These are phyloP conservation scores for Pecten maximus DNA, from an alignment of 2,888 invertebrate species.

Conservation along the genomic window DNA sequence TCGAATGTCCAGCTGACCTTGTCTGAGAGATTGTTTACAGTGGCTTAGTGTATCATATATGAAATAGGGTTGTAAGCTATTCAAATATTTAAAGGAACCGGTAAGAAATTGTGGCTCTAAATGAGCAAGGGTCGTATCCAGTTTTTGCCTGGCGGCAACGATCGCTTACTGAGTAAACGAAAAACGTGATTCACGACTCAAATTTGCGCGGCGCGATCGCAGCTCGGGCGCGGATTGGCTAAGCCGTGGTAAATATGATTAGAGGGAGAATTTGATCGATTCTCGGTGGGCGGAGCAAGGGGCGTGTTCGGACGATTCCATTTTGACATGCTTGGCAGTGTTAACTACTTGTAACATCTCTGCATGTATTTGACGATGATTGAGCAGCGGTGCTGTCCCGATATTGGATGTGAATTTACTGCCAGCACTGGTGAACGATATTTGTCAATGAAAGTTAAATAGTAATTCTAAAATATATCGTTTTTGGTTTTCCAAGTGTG, in stretches of 20 bases:
- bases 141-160: constrained; percentile 1
- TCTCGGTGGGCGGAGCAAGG: constrained; percentile 62
- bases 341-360: constrained; percentile 47
- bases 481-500: constrained; percentile 35
- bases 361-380: constrained; percentile 50
- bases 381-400: constrained; percentile 35
- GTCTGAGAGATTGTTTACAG: background rate
- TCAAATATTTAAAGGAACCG: background rate
- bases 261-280: constrained; percentile 45
- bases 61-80: constrained; percentile 20
- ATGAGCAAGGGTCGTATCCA: background rate
- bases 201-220: constrained; percentile 37
- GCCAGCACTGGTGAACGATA: constrained; percentile 12
- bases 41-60: background rate
- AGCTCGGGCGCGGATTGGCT: constrained; percentile 40
- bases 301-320: constrained; percentile 54
- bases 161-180: constrained; percentile 20
- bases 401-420: constrained; percentile 35
- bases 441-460: constrained; percentile 35
- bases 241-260: background rate
- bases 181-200: constrained; percentile 30
- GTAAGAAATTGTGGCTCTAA: background rate
- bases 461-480: constrained; percentile 29
- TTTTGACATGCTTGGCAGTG: constrained; percentile 42
- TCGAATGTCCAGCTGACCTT: background rate